These are phyloP conservation scores for Zoanthus sociatus DNA, from an alignment of 92 coral and sea anemone species.

Conservation along the genomic window DNA sequence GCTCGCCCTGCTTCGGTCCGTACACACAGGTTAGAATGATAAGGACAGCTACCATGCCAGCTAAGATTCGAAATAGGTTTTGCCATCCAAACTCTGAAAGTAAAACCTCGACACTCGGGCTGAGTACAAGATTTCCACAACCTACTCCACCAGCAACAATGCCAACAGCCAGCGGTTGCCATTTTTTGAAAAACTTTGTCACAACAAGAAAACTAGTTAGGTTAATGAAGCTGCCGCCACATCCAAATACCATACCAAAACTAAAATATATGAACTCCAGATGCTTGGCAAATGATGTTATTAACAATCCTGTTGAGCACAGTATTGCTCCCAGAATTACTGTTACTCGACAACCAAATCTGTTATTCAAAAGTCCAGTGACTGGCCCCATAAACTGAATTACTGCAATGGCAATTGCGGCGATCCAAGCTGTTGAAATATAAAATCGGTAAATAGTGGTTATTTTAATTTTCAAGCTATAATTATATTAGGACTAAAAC, in stretches of 20 bases:
- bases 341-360: conserved; percentile 47
- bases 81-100: conserved; percentile 13
- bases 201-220: conserved; percentile 17
- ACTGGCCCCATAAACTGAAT: conserved; percentile 38
- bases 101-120: conserved; percentile 9
- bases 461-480: neutral
- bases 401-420: conserved; percentile 5
- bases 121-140: conserved; percentile 12
- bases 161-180: conserved; percentile 42
- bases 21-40: neutral
- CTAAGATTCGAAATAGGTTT: conserved; percentile 4
- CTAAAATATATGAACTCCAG: conserved; percentile 46
- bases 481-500: no score
- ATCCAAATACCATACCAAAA: conserved; percentile 38
- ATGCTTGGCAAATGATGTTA: conserved; percentile 48
- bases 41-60: neutral
- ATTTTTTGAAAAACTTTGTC: conserved; percentile 30
- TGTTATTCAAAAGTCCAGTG: conserved; percentile 43
- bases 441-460: neutral
- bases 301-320: conserved; percentile 42
- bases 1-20: neutral
- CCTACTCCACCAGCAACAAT: conserved; percentile 9
- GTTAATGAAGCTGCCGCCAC: conserved; percentile 19
- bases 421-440: conserved; percentile 47
- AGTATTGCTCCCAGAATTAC: conserved; percentile 31